Percentiles rank a stretch among this genome's conserved stretches.
phyloP scores from a whole-genome alignment of 2,113 vertebrate genomes.

The Aptenodytes forsteri region DNA sequence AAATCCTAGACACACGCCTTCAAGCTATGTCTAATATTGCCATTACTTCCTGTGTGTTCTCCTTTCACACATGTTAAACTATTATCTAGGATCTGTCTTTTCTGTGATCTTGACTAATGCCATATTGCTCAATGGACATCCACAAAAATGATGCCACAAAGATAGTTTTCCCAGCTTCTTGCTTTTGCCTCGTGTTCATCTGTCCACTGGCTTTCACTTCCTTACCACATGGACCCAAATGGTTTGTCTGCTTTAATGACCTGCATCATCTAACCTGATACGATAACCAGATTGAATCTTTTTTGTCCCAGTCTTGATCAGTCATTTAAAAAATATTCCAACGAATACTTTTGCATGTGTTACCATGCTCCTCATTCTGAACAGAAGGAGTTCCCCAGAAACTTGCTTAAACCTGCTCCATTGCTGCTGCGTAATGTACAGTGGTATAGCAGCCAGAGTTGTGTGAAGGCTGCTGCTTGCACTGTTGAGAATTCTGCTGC shows the following conservation, averaged over 20 bases:
- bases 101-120: background rate
- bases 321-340: background rate
- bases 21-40: background rate
- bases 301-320: background rate
- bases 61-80: background rate
- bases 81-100: background rate
- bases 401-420: background rate
- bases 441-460: background rate
- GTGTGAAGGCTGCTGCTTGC: background rate
- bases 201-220: background rate
- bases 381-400: background rate
- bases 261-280: background rate
- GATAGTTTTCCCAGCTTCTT: background rate
- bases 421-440: background rate
- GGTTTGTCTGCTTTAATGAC: background rate
- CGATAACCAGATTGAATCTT: background rate
- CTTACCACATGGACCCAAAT: background rate
- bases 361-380: background rate
- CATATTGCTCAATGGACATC: background rate
- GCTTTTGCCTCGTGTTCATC: background rate
- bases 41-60: background rate
- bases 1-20: background rate
- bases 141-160: background rate
- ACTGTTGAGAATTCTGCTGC: background rate
- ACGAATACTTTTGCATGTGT: background rate